Base-by-base conservation (phyloP, 2,113 vertebrate genomes). In the Megalops atlanticus region DNA sequence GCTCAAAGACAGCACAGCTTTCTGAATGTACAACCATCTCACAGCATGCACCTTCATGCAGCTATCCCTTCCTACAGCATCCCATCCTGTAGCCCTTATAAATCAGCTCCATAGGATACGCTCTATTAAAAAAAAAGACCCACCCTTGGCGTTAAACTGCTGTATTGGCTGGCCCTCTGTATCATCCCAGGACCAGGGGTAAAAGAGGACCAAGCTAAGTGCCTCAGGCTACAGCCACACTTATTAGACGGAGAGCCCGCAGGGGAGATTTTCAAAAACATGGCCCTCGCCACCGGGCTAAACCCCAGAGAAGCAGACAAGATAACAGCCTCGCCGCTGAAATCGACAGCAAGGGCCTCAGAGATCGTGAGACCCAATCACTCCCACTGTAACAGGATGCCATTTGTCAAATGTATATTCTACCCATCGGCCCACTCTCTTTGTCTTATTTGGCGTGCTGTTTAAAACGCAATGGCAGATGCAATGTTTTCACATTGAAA, bases 201-300 rank as follows among this genome's bases (percentile, higher is more conserved):
- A 36, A 85, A 85, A 80, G 85, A 78, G 86, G 84, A 85, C 84
- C 85, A 81, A 86, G 83, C 88, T 89, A 85, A 86, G 33, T 41
- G 91, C 92, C 90, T 84, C 77, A 0, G 90, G 92, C 92, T 87
- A 84, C 83, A 86, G 92, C 86, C 89, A 90, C 87, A 83, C 91
- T 89, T 88, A 89, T 88, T 89, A 89, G 90, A 80, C 88, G 92
- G 85, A 83, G 80, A 0, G 84, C 85, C 3, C 79, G 81, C 88
- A 72, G 76, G 80, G 86, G 84, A 86, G 84, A 79, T 86, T 85
- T 88, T 87, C 86, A 16, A 86, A n/a, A 84, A 75, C 77, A 1
- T 69, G 54, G 82, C 85, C 84, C 78, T 81, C 77, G 24, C 87
- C 90, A 87, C 90, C 89, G 87, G 87, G 86, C 86, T 70, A 16